Conservation (phyloP, 2,888 invertebrate species). For the Drosophila differens region DNA sequence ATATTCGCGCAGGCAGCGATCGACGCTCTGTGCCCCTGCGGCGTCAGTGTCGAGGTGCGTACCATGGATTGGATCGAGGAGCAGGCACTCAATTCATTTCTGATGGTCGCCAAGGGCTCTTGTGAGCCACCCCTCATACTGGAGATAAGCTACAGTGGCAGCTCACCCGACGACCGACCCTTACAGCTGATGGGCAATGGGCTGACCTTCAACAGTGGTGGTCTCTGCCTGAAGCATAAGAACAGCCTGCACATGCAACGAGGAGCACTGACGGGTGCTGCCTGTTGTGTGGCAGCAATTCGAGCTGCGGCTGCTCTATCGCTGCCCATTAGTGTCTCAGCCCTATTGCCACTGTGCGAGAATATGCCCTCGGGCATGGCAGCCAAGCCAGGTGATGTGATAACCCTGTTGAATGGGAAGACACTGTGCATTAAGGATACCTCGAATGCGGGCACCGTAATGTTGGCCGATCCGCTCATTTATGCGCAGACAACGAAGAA, state of each 20-base stretch:
- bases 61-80: conserved; percentile 87
- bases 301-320: conserved; percentile 86
- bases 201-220: conserved; percentile 86
- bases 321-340: conserved; percentile 86
- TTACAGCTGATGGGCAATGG: conserved; percentile 87
- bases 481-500: conserved; percentile 89
- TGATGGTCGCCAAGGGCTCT: conserved; percentile 83
- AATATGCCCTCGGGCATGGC: conserved; percentile 87
- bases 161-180: conserved; percentile 84
- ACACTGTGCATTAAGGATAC: conserved; percentile 85
- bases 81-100: conserved; percentile 87
- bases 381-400: conserved; percentile 86
- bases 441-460: conserved; percentile 91
- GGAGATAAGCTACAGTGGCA: conserved; percentile 87
- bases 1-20: conserved; percentile 89
- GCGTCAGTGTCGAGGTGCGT: conserved; percentile 85
- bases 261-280: conserved; percentile 88
- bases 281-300: conserved; percentile 87
- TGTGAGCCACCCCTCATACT: conserved; percentile 87
- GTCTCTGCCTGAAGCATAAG: conserved; percentile 71
- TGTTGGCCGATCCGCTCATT: conserved; percentile 92
- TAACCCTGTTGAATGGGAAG: conserved; percentile 86
- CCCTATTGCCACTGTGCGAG: conserved; percentile 85
- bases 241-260: conserved; percentile 80
- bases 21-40: conserved; percentile 87